These are phyloP conservation scores for Cantharis nigra DNA, from an alignment of 2,888 invertebrate genomes.

Conservation along the genomic window DNA sequence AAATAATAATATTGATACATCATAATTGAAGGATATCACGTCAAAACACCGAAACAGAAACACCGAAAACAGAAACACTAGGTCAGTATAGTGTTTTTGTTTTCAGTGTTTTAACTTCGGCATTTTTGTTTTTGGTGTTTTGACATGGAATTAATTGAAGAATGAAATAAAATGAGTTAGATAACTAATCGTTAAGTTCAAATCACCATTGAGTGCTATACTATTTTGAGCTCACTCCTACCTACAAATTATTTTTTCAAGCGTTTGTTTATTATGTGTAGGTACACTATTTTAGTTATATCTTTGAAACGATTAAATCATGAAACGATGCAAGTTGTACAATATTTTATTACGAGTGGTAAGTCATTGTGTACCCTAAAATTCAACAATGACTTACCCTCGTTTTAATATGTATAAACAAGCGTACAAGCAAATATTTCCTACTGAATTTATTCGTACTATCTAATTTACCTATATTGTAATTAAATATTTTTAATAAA, in stretches of 20 bases:
- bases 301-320: not conserved
- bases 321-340: not conserved
- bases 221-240: not conserved
- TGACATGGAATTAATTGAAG: not conserved
- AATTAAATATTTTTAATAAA: not conserved
- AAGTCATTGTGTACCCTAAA: too few relatives aligned
- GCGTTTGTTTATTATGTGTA: not conserved
- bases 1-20: not conserved
- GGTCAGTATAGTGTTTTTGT: too few relatives aligned
- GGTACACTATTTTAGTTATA: not conserved
- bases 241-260: not conserved
- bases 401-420: not conserved
- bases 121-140: too few relatives aligned
- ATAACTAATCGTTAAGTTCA: not conserved
- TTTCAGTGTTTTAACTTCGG: too few relatives aligned
- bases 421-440: not conserved
- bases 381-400: too few relatives aligned
- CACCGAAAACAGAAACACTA: too few relatives aligned
- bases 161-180: not conserved
- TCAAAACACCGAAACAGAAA: too few relatives aligned
- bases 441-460: not conserved
- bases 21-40: not conserved
- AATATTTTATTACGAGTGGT: not conserved
- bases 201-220: not conserved
- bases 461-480: not conserved